Base-by-base conservation (phyloP, 1,140 invertebrate species). In the Habropoda laboriosa region DNA sequence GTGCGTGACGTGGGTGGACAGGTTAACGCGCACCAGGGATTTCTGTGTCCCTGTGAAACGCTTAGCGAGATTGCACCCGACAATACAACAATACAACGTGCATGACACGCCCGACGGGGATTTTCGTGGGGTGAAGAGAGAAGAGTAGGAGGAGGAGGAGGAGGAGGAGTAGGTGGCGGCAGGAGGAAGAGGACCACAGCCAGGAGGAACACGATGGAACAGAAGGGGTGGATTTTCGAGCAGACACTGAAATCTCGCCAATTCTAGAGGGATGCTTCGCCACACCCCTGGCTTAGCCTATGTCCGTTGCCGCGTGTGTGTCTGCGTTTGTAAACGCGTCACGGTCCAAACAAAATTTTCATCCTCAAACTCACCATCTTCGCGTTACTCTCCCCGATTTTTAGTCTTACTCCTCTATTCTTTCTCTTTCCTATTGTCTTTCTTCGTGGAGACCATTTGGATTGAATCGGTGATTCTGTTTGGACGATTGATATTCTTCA, bases 1-100 rank as follows among this genome's bases (percentile, higher is more conserved):
- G 86, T 88, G 86, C 86, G 81, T 85, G 85, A 88, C 88, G 89
- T 89, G 90, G 90, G 90, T 91, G 90, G 91, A 92, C 91, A 91
- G 91, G 89, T 92, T 91, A 90, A 90, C 89, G 88, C 89, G 72
- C 24, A 64, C 77, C 81, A 63, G 89, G 85, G 87, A 87, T 77
- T 79, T 82, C 83, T 86, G 86, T 86, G 89, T 86, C 86, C 88
- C 85, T 82, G 89, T 88, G 91, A 92, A 93, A 90, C 92, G 92
- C 92, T 93, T 93, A 93, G 92, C 89, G 91, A 92, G 89, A 93
- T 93, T 93, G 92, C 92, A 90, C 86, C 87, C 91, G 92, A 93
- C 92, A 93, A 93, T 92, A 91, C 90, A 88, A 92, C 90, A 93
- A 93, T 92, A 90, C 90, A 89, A 86, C 89, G 88, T 91, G 89